Percentiles rank a stretch among this genome's conserved stretches.
Evolutionary conservation across 2,888 invertebrate species (phyloP).

Genomic region (Poecilus cupreus): DNA sequence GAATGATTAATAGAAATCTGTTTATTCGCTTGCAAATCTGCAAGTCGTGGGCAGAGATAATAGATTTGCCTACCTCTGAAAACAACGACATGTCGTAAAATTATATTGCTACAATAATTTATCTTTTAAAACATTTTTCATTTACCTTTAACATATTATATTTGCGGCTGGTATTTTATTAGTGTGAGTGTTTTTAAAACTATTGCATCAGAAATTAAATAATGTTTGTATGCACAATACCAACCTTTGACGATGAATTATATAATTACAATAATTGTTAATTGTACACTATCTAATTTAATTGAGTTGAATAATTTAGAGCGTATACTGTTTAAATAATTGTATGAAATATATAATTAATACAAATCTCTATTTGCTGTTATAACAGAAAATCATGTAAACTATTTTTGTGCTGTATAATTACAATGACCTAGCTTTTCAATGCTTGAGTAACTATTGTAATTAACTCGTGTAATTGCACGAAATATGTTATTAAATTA

Average conservation of each 20-base stretch:
- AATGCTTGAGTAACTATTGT: neutral
- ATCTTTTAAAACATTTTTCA: neutral
- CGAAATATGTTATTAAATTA: neutral
- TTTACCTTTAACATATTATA: neutral
- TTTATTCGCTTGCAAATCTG: conserved; percentile 44
- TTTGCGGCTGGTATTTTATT: conserved; percentile 5
- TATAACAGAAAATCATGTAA: neutral
- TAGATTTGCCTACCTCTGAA: conserved; percentile 27
- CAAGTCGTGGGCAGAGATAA: conserved; percentile 19
- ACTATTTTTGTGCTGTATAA: neutral
- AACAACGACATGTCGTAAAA: neutral
- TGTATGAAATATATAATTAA: neutral
- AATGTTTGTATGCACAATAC: conserved; percentile 3
- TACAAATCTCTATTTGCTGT: neutral
- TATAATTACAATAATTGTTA: neutral
- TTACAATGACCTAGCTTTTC: neutral
- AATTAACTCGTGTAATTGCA: neutral
- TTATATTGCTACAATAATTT: neutral
- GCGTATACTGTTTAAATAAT: neutral
- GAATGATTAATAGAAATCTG: conserved; percentile 56
- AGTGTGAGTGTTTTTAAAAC: neutral
- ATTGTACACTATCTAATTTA: neutral
- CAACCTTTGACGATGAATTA: conserved; percentile 3
- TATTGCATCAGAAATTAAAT: conserved; percentile 5
- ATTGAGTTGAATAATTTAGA: neutral